Percentiles rank a stretch among this genome's conserved stretches.
phyloP scores from a whole-genome alignment of 2,888 invertebrate species.

The Cremastinae sp. region DNA sequence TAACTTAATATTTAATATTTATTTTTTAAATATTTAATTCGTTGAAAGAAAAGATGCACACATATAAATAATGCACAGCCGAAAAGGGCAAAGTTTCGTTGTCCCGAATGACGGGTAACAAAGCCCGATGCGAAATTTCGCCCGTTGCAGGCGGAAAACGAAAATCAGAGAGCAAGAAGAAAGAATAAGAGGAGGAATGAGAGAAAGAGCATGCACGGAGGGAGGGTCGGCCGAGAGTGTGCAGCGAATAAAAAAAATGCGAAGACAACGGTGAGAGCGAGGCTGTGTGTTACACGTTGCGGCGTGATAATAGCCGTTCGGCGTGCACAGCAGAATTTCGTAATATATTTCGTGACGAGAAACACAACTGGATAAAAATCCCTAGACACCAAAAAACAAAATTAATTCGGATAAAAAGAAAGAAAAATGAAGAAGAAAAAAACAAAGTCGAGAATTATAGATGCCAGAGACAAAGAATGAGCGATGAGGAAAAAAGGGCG shows the following conservation, averaged over 20 bases:
- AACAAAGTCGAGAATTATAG: background rate
- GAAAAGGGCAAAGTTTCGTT: slow-evolving; percentile 14
- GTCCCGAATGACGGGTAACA: background rate
- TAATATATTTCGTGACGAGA: slow-evolving; percentile 14
- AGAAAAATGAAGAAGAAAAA: background rate
- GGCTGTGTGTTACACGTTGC: slow-evolving; percentile 39
- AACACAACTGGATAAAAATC: background rate
- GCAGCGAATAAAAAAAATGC: slow-evolving; percentile 25
- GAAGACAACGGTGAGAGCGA: slow-evolving; percentile 14
- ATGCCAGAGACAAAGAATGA: background rate
- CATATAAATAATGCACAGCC: too few species aligned
- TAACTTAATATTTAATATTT: too few species aligned
- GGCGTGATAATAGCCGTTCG: slow-evolving; percentile 12
- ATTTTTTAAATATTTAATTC: too few species aligned
- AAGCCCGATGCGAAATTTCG: background rate
- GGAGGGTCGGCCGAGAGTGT: background rate
- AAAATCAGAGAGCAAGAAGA: background rate
- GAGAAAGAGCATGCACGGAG: slow-evolving; percentile 3
- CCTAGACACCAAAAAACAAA: too few species aligned
- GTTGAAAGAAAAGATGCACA: too few species aligned
- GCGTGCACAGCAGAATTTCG: slow-evolving; percentile 36
- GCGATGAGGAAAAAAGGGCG: slow-evolving; percentile 5
- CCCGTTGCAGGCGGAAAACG: background rate
- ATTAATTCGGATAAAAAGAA: too few species aligned
- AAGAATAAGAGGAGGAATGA: slow-evolving; percentile 23